Conservation (phyloP, 2,888 invertebrate genomes). For the Atherix ibis region DNA sequence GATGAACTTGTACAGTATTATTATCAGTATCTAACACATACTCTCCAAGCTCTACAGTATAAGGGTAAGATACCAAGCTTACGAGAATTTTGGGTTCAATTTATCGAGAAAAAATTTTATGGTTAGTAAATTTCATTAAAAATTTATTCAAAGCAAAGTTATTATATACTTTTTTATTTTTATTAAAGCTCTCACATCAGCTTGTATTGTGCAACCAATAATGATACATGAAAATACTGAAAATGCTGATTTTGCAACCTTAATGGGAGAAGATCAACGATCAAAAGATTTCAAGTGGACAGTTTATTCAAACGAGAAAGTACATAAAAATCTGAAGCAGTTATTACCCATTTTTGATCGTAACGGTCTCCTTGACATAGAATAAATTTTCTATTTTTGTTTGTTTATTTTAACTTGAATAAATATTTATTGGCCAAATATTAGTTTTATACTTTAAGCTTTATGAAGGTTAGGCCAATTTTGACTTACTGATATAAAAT, state of each 20-base stretch:
- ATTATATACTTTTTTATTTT: neutral
- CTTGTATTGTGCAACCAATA: constrained; percentile 24
- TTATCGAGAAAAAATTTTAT: constrained; percentile 17
- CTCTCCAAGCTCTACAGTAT: constrained; percentile 19
- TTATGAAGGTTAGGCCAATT: no score
- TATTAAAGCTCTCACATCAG: constrained; percentile 21
- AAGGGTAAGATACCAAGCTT: constrained; percentile 22
- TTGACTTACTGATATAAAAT: no score
- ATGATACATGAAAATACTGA: constrained; percentile 24
- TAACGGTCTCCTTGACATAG: constrained; percentile 23
- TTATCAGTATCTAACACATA: constrained; percentile 18
- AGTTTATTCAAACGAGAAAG: constrained; percentile 21
- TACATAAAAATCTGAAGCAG: constrained; percentile 24
- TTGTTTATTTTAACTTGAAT: no score
- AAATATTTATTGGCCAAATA: no score
- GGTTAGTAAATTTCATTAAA: constrained; percentile 6
- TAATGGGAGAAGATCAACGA: constrained; percentile 26
- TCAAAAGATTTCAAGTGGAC: constrained; percentile 23
- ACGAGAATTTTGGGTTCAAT: constrained; percentile 21
- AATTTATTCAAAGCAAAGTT: neutral
- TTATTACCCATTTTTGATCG: constrained; percentile 25
- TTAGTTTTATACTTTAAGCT: no score
- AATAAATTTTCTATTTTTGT: no score
- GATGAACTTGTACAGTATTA: constrained; percentile 25
- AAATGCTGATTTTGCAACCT: constrained; percentile 26